Evolutionary conservation across 2,113 vertebrate species (phyloP).

Genomic region (Vombatus ursinus): DNA sequence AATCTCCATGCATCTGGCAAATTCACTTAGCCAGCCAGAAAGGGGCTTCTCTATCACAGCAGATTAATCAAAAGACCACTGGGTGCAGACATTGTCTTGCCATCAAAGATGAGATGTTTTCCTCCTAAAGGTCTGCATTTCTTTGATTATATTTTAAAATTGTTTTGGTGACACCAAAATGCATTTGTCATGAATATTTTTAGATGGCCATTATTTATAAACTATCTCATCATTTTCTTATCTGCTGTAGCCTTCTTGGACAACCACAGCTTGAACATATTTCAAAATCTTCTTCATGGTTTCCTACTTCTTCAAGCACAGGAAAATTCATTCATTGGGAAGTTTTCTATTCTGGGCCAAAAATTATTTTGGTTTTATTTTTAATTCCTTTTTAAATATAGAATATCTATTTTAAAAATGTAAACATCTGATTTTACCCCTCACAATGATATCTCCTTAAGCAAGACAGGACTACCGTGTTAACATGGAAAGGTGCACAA

Average conservation of each 20-base stretch:
- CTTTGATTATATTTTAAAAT: conserved; percentile 61
- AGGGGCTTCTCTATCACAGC: conserved; percentile 33
- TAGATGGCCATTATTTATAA: conserved; percentile 46
- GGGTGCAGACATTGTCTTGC: neutral
- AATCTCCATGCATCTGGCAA: conserved; percentile 17
- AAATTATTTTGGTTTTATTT: conserved; percentile 51
- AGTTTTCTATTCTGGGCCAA: conserved; percentile 15
- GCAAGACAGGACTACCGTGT: neutral
- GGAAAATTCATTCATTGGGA: conserved; percentile 47
- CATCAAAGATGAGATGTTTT: neutral
- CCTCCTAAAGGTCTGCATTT: conserved; percentile 46
- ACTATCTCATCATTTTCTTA: conserved; percentile 57
- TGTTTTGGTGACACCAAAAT: neutral
- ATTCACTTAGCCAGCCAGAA: conserved; percentile 33
- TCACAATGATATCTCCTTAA: conserved; percentile 36
- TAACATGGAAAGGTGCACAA: neutral
- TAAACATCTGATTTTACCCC: conserved; percentile 66
- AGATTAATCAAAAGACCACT: conserved; percentile 13
- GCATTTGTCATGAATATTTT: conserved; percentile 29
- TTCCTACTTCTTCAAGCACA: conserved; percentile 57
- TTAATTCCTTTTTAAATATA: conserved; percentile 65
- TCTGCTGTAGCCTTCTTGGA: conserved; percentile 74
- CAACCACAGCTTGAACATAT: conserved; percentile 45
- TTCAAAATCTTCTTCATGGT: conserved; percentile 36
- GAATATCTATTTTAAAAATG: conserved; percentile 33